phyloP scores from a whole-genome alignment of 2,888 invertebrate species.

The Chaitophorus viminalis region DNA sequence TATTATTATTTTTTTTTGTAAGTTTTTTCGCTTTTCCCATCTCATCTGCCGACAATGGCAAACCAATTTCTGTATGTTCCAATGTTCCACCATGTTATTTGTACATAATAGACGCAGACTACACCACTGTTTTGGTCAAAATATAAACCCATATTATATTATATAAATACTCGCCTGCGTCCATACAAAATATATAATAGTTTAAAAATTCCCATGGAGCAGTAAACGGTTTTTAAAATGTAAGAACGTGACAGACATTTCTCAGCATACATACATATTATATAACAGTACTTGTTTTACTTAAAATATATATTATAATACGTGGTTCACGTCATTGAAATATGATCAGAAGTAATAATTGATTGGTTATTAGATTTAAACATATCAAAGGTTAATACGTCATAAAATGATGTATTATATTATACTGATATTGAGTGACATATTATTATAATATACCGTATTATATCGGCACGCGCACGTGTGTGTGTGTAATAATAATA shows the following conservation, averaged over 20 bases:
- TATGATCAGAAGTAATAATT: too few species aligned
- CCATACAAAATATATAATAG: not conserved
- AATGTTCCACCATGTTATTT: conserved; percentile 34
- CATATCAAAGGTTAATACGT: too few species aligned
- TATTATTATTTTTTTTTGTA: conserved; percentile 31
- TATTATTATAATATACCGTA: not conserved
- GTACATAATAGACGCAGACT: not conserved
- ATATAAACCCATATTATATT: not conserved
- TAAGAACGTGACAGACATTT: not conserved
- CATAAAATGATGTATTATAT: too few species aligned
- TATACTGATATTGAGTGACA: not conserved
- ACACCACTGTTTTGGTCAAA: not conserved
- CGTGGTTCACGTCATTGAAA: too few species aligned
- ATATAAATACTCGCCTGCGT: not conserved
- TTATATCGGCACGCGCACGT: too few species aligned
- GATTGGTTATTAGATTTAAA: too few species aligned
- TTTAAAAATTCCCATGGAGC: not conserved
- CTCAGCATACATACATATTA: not conserved
- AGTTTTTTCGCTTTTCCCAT: conserved; percentile 18
- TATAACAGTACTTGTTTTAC: too few species aligned
- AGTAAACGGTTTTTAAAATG: not conserved
- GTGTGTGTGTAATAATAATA: not conserved
- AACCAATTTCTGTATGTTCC: conserved; percentile 31
- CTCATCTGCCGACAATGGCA: not conserved
- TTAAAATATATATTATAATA: too few species aligned